Evolutionary conservation across 2,888 invertebrate species (phyloP).

Genomic region (Nyleta sp.): DNA sequence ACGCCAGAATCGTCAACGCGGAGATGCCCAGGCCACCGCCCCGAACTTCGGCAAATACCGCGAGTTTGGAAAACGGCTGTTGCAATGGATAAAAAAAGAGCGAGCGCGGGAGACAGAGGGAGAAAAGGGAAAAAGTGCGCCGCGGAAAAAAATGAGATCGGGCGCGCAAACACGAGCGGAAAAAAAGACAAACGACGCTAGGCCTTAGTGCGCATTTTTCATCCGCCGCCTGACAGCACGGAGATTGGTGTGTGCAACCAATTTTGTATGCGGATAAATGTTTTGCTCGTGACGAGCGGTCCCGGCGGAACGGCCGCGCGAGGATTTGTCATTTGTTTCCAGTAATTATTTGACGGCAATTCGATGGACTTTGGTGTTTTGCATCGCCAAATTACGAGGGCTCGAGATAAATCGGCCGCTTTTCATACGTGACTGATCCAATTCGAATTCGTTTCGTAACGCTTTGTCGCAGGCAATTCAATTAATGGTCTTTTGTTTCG

Average conservation of each 20-base stretch:
- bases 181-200: conserved; percentile 41
- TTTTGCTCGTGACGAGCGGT: conserved; percentile 30
- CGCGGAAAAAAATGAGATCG: conserved; percentile 33
- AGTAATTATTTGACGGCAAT: conserved; percentile 50
- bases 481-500: too few relatives aligned
- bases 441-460: conserved; percentile 4
- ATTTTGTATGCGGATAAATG: conserved; percentile 55
- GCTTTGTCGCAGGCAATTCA: too few relatives aligned
- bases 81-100: conserved; percentile 4
- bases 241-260: conserved; percentile 43
- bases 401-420: conserved; percentile 17
- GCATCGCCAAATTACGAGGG: conserved; percentile 40
- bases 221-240: conserved; percentile 35
- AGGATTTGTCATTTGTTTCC: conserved; percentile 52
- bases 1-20: conserved; percentile 70
- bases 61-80: conserved; percentile 62
- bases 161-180: conserved; percentile 40
- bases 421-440: conserved; percentile 7
- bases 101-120: background rate
- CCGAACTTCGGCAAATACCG: conserved; percentile 63
- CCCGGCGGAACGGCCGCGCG: conserved; percentile 28
- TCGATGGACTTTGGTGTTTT: conserved; percentile 52
- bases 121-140: too few relatives aligned
- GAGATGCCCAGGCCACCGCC: conserved; percentile 68
- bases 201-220: conserved; percentile 41